Evolutionary conservation across 2,888 invertebrate genomes (phyloP), one percentile per base, ranked within the genome.

Genomic region (Tuberolachnus salignus): DNA sequence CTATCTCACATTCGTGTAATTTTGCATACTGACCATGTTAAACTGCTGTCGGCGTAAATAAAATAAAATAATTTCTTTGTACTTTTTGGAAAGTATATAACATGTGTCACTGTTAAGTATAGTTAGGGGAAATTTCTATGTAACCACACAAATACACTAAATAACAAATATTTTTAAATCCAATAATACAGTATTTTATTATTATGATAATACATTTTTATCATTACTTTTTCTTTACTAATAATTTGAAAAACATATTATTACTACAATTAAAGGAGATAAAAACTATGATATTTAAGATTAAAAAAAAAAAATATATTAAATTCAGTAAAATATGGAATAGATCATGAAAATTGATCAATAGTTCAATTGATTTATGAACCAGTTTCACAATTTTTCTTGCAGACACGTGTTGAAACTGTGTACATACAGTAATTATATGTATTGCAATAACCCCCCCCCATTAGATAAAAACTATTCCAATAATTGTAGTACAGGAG

Each of bases 391-490:
- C 10, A 34, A 34, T 26, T 23, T 16, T 9, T 59, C 13, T 49
- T 3, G 1, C 13, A 49, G 34, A 34, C 14, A 46, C n/a, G 16
- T 2, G 14, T 23, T 49, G 59, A 14, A 44, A 49, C 42, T 10
- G 21, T 21, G 14, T 19, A 44, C 42, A 14, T 59, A 14, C n/a
- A 53, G 23, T 59, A 16, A 46, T 23, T 23, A 19, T 46, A 63
- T 63, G 10, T 64, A 21, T 55, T 55, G 21, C n/a, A 74, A 55
- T 64, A 64, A 75, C 67, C 26, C 55, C 16, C n/a, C 26, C 26
- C 67, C 34, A 21, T 34, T 8, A 10, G 19, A 75, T 3, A 49
- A 75, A 49, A 75, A 75, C n/a, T 67, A 46, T 66, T 75, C 2
- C 57, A 57, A 66, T 74, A 72, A 59, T 16, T 26, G 57, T 61